Evolutionary conservation across 2,113 vertebrate genomes (phyloP).

Genomic region (Lota lota): DNA sequence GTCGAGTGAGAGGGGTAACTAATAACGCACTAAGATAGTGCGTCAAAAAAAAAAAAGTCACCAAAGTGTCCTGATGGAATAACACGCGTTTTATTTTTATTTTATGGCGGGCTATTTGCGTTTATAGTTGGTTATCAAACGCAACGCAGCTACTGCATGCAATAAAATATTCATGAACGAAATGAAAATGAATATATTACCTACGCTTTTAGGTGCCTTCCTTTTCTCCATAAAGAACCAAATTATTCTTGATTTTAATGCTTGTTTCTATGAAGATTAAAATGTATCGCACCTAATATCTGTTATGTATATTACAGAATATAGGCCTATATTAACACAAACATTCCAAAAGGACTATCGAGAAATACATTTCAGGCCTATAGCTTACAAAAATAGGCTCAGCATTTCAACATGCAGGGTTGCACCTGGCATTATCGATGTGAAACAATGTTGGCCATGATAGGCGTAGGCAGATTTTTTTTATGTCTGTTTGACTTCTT

Average conservation of each 20-base stretch:
- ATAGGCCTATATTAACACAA: no score
- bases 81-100: slow-evolving; percentile 47
- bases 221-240: not conserved
- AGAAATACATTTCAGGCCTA: not conserved
- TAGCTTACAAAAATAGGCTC: not conserved
- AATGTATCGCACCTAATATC: no score
- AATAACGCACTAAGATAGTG: not conserved
- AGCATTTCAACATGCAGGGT: no score
- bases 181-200: not conserved
- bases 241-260: not conserved
- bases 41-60: slow-evolving; percentile 22
- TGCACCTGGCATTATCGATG: not conserved
- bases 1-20: no score
- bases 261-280: no score
- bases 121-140: slow-evolving; percentile 78
- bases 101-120: slow-evolving; percentile 76
- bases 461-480: slow-evolving; percentile 38
- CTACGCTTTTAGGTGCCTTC: not conserved
- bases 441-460: slow-evolving; percentile 49
- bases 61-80: slow-evolving; percentile 12
- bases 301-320: not conserved
- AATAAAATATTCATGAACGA: no score
- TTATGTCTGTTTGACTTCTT: slow-evolving; percentile 38
- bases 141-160: slow-evolving; percentile 39
- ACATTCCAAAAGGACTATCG: not conserved